Base-by-base conservation (phyloP, 2,797 vertebrate species). In the Alca torda region DNA sequence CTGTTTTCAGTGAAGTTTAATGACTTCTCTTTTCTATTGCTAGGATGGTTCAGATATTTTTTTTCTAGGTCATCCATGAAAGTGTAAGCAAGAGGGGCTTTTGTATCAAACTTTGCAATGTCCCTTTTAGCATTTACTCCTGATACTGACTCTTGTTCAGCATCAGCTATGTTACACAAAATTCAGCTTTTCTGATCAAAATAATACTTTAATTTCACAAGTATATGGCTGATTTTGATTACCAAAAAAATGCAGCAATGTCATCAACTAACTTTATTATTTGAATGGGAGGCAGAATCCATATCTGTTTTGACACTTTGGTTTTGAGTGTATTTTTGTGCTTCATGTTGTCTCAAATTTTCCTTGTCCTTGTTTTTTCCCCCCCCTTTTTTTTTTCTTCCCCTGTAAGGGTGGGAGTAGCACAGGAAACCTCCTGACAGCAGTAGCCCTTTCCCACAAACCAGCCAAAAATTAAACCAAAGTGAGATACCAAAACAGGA, bases 351-450 rank as follows among this genome's bases (percentile, higher is more conserved):
- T 39, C 45, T 37, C 15, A 56, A 28, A 60, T 1, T 65, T 61
- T 53, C 25, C 19, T 84, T 85, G 70, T 13, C n/a, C 11, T 57
- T 65, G 11, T 74, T 69, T 16, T 59, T 57, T 15, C 23, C n/a
- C n/a, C n/a, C n/a, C n/a, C 6, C 33, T 43, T 28, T 6, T 41
- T 8, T 35, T 41, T 25, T 8, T 25, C 14, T 1, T 3, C 3
- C 5, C 18, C 11, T 13, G 1, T 46, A 59, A 63, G 39, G 50
- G 13, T 2, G 7, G 4, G 9, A 63, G 17, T 67, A 78, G 20
- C 20, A 61, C 17, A 83, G 28, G 21, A 76, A 91, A 72, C 53
- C 5, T 31, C 8, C 24, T 78, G 54, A 21, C 8, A 84, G n/a
- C 53, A 67, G 24, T 45, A 56, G 30, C 8, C 20, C 24, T 80